Percentiles rank a stretch among this genome's conserved stretches.
These are phyloP conservation scores for Euplexia lucipara DNA, from an alignment of 2,888 invertebrate genomes.

Conservation along the genomic window DNA sequence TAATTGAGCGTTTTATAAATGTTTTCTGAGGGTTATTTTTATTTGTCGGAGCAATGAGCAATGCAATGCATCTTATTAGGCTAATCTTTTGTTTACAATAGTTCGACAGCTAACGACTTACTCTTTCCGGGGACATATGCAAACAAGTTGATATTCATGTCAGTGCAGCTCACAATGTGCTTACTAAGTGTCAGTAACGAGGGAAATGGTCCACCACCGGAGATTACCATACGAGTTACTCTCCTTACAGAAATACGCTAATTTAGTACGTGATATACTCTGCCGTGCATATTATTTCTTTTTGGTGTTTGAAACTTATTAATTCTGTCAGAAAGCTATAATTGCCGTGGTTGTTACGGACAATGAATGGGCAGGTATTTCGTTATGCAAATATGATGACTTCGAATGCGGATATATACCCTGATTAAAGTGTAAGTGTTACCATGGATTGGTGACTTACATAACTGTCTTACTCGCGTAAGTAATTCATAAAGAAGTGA, in stretches of 20 bases:
- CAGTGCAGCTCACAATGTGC: constrained; percentile 35
- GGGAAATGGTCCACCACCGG: constrained; percentile 66
- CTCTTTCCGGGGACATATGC: constrained; percentile 19
- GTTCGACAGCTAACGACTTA: constrained; percentile 7
- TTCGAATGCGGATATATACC: constrained; percentile 8
- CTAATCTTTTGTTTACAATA: constrained; percentile 5
- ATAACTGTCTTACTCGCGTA: neutral
- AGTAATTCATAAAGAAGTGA: neutral
- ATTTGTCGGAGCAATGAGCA: neutral
- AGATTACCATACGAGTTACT: constrained; percentile 44
- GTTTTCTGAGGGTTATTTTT: constrained; percentile 1
- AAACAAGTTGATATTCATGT: constrained; percentile 35
- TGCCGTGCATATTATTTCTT: neutral
- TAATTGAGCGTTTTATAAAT: neutral
- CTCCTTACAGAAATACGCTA: constrained; percentile 11
- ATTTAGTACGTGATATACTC: constrained; percentile 9
- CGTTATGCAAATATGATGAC: constrained; percentile 43
- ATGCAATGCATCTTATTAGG: neutral
- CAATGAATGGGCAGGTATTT: constrained; percentile 37
- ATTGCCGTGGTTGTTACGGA: constrained; percentile 34
- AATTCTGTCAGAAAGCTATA: constrained; percentile 22
- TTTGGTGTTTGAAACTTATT: constrained; percentile 21
- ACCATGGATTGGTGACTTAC: constrained; percentile 15
- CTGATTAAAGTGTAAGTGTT: neutral
- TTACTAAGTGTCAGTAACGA: constrained; percentile 49